These are phyloP conservation scores for Leptatherina wallacei DNA, from an alignment of 2,797 vertebrate species.

Conservation along the genomic window DNA sequence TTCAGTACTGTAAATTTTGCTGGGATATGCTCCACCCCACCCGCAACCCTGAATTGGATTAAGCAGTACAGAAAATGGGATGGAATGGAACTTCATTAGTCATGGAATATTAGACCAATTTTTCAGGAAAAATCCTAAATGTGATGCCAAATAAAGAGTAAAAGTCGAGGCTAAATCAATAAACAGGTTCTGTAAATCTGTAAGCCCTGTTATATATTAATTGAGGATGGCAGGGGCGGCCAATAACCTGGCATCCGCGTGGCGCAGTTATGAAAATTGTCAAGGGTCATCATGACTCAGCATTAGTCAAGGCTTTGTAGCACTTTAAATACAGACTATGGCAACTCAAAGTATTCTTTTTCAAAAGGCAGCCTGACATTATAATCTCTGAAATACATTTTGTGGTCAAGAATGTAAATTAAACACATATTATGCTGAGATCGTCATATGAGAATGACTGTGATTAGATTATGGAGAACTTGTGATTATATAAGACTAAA, in stretches of 20 bases:
- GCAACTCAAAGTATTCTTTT: background rate
- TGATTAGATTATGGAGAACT: background rate
- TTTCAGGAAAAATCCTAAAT: background rate
- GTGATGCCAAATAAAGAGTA: background rate
- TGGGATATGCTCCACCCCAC: too few relatives aligned
- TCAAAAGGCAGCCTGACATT: background rate
- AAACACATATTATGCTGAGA: background rate
- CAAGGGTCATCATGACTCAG: conserved; percentile 34
- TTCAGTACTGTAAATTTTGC: too few relatives aligned
- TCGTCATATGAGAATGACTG: background rate
- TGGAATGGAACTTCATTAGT: background rate
- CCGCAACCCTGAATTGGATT: too few relatives aligned
- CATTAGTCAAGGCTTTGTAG: background rate
- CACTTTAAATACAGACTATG: background rate
- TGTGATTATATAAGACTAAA: conserved; percentile 3
- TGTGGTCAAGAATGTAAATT: background rate
- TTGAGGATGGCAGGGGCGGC: background rate
- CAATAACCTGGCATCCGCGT: background rate
- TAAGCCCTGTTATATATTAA: background rate
- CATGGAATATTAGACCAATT: background rate
- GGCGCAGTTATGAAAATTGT: conserved; percentile 2
- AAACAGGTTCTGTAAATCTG: background rate
- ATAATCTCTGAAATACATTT: background rate
- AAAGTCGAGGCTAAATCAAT: background rate
- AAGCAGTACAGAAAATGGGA: too few relatives aligned